Percentiles rank a stretch among this genome's conserved stretches.
Conservation (phyloP, 2,888 invertebrate genomes). For the Eugnorisma glareosa region DNA sequence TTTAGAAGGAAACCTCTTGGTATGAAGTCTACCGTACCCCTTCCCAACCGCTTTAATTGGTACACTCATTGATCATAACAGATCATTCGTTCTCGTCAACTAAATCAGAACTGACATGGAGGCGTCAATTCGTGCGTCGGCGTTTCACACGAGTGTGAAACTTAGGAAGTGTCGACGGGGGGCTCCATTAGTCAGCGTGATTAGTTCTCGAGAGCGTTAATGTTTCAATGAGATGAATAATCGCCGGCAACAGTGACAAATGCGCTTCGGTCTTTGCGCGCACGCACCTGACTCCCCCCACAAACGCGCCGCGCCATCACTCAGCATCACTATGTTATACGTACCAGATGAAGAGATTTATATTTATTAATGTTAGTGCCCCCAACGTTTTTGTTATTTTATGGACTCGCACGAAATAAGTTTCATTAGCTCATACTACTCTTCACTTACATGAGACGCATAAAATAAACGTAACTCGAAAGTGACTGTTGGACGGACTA, state of each 20-base stretch:
- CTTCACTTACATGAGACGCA: slow-evolving; percentile 53
- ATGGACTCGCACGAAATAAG: slow-evolving; percentile 66
- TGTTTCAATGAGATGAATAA: slow-evolving; percentile 91
- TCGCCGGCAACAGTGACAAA: slow-evolving; percentile 90
- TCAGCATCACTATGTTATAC: slow-evolving; percentile 83
- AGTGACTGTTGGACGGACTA: slow-evolving; percentile 42
- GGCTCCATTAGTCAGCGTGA: slow-evolving; percentile 90
- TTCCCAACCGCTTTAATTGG: slow-evolving; percentile 69
- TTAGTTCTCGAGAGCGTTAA: slow-evolving; percentile 89
- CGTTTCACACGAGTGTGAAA: slow-evolving; percentile 85
- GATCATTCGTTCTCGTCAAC: slow-evolving; percentile 82
- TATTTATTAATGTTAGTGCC: slow-evolving; percentile 84
- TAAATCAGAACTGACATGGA: slow-evolving; percentile 77
- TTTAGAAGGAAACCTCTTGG: slow-evolving; percentile 42
- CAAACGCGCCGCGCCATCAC: slow-evolving; percentile 86
- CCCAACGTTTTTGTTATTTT: slow-evolving; percentile 71
- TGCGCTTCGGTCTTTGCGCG: slow-evolving; percentile 84
- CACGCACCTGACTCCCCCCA: slow-evolving; percentile 86
- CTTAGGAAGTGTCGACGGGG: slow-evolving; percentile 90
- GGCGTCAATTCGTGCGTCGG: slow-evolving; percentile 76
- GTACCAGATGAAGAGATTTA: slow-evolving; percentile 89
- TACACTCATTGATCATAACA: slow-evolving; percentile 75
- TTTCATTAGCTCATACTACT: slow-evolving; percentile 52
- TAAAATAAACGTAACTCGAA: slow-evolving; percentile 56
- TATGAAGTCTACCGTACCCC: slow-evolving; percentile 49